phyloP scores from a whole-genome alignment of 2,888 invertebrate genomes.

The Petrolisthes manimaculis region DNA sequence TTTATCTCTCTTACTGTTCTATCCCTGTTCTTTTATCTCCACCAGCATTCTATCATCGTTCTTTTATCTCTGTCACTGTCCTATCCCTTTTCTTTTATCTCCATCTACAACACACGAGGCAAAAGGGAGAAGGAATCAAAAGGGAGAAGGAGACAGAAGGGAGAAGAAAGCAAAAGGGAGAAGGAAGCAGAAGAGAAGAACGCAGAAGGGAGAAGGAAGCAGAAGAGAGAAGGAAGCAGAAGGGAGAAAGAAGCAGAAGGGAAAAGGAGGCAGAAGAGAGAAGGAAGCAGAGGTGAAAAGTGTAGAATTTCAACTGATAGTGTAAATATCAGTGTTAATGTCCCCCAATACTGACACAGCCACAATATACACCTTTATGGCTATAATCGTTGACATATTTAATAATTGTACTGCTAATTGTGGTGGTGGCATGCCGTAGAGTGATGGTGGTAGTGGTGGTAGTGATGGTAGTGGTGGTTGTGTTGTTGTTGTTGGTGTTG shows the following conservation, averaged over 20 bases:
- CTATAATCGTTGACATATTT: too few species aligned
- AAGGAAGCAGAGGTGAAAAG: neutral
- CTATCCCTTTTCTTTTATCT: neutral
- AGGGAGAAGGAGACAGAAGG: conserved; percentile 19
- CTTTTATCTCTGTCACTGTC: conserved; percentile 17
- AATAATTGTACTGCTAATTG: too few species aligned
- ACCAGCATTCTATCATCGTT: too few species aligned
- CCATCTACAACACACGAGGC: neutral
- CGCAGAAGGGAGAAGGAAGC: neutral
- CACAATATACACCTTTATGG: too few species aligned
- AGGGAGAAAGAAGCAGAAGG: neutral
- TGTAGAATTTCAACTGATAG: conserved; percentile 8
- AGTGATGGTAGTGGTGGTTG: neutral
- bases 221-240: neutral
- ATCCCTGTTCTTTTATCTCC: too few species aligned
- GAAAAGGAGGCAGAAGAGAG: neutral
- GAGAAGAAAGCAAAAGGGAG: conserved; percentile 25
- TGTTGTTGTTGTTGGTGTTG: neutral
- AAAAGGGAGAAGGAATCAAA: neutral
- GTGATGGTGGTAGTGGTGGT: conserved; percentile 11
- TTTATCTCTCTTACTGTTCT: conserved; percentile 21
- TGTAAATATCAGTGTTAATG: conserved; percentile 22
- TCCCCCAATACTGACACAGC: too few species aligned
- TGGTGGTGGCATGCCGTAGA: too few species aligned
- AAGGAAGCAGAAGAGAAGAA: conserved; percentile 6